Conservation (phyloP, 1,140 invertebrate genomes). For the Pogonus chalceus region DNA sequence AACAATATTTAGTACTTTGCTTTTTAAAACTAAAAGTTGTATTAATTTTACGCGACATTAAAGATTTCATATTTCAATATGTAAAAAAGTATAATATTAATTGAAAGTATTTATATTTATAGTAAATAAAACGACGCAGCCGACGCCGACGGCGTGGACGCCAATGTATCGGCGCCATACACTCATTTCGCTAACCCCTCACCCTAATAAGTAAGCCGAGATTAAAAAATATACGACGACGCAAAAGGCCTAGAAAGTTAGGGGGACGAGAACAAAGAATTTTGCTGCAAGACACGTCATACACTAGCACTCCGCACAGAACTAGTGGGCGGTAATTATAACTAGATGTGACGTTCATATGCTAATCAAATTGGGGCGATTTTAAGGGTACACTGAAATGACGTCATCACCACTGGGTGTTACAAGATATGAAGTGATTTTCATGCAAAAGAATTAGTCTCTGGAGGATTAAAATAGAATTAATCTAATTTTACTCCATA, state of each 20-base stretch:
- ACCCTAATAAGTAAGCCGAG: background rate
- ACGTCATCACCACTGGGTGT: background rate
- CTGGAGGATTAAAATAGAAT: too few relatives aligned
- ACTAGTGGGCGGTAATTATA: background rate
- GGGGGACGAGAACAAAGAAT: constrained; percentile 1
- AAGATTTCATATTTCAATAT: too few relatives aligned
- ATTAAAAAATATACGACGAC: background rate
- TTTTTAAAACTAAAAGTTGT: too few relatives aligned
- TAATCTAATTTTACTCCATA: too few relatives aligned
- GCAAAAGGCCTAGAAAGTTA: too few relatives aligned
- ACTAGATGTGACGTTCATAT: constrained; percentile 1
- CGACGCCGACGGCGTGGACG: background rate
- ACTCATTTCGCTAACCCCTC: background rate
- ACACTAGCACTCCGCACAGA: background rate
- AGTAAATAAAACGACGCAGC: too few relatives aligned
- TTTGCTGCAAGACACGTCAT: background rate
- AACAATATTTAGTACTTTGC: too few relatives aligned
- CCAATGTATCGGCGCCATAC: background rate
- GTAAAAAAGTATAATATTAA: too few relatives aligned
- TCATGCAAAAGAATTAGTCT: too few relatives aligned
- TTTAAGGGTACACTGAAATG: background rate
- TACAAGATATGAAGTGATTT: background rate
- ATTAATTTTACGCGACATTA: too few relatives aligned
- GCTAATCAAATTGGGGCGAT: background rate
- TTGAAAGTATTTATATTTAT: too few relatives aligned